Evolutionary conservation across 1,140 invertebrate species (phyloP).

Genomic region (Riptortus pedestris): DNA sequence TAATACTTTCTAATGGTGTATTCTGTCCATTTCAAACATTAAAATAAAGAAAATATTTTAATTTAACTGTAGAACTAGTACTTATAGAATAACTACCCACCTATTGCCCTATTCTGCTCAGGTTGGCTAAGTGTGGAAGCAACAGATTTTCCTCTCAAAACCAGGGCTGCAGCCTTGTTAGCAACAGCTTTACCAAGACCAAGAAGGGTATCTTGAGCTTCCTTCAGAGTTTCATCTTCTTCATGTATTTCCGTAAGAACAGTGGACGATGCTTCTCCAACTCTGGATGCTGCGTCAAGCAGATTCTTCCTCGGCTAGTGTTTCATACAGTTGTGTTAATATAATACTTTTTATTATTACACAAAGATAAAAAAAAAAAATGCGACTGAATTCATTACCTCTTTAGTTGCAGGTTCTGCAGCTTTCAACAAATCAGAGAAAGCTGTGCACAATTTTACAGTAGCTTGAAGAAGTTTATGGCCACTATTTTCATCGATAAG

Average conservation of each 20-base stretch:
- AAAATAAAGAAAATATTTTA: no score
- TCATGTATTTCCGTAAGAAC: constrained; percentile 93
- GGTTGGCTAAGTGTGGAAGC: constrained; percentile 74
- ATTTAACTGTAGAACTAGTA: no score
- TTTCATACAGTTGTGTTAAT: neutral
- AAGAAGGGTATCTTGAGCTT: constrained; percentile 74
- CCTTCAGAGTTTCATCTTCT: constrained; percentile 65
- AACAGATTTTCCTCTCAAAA: constrained; percentile 87
- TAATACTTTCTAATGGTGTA: no score
- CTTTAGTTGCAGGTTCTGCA: constrained; percentile 84
- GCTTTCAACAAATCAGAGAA: constrained; percentile 91
- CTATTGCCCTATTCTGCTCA: constrained; percentile 80
- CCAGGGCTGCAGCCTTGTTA: constrained; percentile 88
- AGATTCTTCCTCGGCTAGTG: constrained; percentile 79
- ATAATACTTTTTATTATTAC: neutral
- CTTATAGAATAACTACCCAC: no score
- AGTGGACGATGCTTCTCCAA: constrained; percentile 90
- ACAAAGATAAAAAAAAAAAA: constrained; percentile 26
- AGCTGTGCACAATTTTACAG: constrained; percentile 79
- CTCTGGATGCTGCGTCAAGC: constrained; percentile 83
- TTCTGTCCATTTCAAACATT: no score
- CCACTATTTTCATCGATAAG: constrained; percentile 80
- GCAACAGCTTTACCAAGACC: constrained; percentile 90
- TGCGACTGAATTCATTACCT: constrained; percentile 50
- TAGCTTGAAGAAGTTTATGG: constrained; percentile 80